Conservation (phyloP, 2,888 invertebrate species). For the Galerucella calmariensis region DNA sequence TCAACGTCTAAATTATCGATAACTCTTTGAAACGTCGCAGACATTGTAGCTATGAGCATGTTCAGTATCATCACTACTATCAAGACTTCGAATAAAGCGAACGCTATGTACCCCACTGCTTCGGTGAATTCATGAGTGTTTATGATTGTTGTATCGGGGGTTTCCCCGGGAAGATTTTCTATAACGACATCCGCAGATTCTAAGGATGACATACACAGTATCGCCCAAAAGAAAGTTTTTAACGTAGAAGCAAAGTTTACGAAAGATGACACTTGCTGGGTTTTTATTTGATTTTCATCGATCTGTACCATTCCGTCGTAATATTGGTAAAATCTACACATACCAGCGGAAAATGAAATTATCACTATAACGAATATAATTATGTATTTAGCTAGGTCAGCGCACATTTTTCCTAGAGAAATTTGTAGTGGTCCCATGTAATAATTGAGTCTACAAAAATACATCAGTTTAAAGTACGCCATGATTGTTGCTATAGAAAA, state of each 20-base stretch:
- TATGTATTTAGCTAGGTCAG: slow-evolving; percentile 74
- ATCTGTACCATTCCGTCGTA: slow-evolving; percentile 68
- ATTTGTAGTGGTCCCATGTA: slow-evolving; percentile 75
- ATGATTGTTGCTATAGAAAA: slow-evolving; percentile 75
- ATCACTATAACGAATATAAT: slow-evolving; percentile 72
- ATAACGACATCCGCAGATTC: slow-evolving; percentile 75
- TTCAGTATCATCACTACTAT: slow-evolving; percentile 79
- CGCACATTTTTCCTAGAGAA: slow-evolving; percentile 75
- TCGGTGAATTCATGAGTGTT: slow-evolving; percentile 73
- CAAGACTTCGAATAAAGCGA: slow-evolving; percentile 76
- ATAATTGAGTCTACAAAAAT: slow-evolving; percentile 73
- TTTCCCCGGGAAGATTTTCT: slow-evolving; percentile 69
- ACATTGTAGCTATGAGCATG: slow-evolving; percentile 85
- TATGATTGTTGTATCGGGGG: slow-evolving; percentile 64
- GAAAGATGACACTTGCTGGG: slow-evolving; percentile 71
- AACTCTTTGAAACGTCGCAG: slow-evolving; percentile 78
- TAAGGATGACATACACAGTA: slow-evolving; percentile 75
- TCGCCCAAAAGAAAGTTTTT: slow-evolving; percentile 77
- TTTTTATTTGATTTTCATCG: slow-evolving; percentile 69
- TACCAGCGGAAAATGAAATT: slow-evolving; percentile 71
- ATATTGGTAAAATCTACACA: slow-evolving; percentile 73
- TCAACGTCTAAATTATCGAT: slow-evolving; percentile 76
- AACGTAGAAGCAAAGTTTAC: slow-evolving; percentile 70
- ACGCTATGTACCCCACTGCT: slow-evolving; percentile 75
- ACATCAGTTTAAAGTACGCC: slow-evolving; percentile 73